These are phyloP conservation scores for Malurus splendens DNA, from an alignment of 2,797 vertebrate genomes.

Conservation along the genomic window DNA sequence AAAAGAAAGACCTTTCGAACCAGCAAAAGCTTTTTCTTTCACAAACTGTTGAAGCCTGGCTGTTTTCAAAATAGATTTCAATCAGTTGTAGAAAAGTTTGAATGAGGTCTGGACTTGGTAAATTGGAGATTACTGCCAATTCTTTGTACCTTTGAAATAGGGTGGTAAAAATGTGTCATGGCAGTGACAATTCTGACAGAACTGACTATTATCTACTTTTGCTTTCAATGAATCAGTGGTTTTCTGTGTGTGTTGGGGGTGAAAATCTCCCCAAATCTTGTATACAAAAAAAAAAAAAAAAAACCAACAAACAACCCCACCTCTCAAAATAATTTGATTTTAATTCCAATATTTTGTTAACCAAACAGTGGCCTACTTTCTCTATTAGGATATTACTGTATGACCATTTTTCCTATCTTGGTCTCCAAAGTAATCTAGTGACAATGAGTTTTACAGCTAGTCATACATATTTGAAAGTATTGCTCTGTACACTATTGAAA, in stretches of 20 bases:
- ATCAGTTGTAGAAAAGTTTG: slow-evolving; percentile 8
- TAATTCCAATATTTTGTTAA: not conserved
- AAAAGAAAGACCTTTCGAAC: slow-evolving; percentile 22
- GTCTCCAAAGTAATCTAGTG: not conserved
- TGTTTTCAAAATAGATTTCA: slow-evolving; percentile 41
- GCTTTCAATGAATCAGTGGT: not conserved
- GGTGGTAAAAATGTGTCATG: rapidly evolving
- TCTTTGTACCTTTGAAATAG: slow-evolving; percentile 10
- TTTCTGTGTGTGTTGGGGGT: not conserved
- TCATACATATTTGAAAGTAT: not conserved
- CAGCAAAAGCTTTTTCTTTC: not conserved
- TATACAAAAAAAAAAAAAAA: not conserved
- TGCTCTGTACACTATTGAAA: not conserved
- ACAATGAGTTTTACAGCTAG: not conserved
- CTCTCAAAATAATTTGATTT: not conserved
- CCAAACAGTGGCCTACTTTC: not conserved
- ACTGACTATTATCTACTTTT: not conserved
- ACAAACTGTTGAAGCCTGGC: not conserved
- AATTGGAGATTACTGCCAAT: not conserved
- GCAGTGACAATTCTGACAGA: not conserved
- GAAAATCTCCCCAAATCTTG: not conserved
- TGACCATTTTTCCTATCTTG: not conserved
- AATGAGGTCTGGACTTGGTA: not conserved
- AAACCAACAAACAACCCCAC: no score
- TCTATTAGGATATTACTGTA: not conserved